These are phyloP conservation scores for Sebastes iracundus DNA, from an alignment of 2,797 vertebrate species.

Conservation along the genomic window DNA sequence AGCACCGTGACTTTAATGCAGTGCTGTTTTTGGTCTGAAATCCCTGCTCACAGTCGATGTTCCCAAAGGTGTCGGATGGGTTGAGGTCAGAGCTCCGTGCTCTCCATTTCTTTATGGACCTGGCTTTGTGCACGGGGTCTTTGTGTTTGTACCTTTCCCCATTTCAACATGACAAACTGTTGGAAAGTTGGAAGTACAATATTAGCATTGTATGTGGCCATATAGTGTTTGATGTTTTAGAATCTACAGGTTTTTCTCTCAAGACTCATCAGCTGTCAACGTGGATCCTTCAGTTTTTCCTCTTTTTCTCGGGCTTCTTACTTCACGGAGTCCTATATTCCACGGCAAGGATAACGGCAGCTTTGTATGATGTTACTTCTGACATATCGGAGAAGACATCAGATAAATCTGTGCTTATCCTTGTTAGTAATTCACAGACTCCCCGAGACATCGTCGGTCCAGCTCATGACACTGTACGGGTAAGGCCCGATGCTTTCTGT, in stretches of 20 bases:
- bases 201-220: no score
- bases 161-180: no score
- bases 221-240: background rate
- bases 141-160: background rate
- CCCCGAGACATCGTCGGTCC: slow-evolving; percentile 14
- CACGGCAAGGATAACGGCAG: slow-evolving; percentile 85
- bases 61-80: background rate
- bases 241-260: background rate
- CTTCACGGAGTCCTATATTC: slow-evolving; percentile 43
- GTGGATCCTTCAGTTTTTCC: slow-evolving; percentile 2
- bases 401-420: slow-evolving; percentile 91
- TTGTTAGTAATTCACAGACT: slow-evolving; percentile 80
- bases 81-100: background rate
- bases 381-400: slow-evolving; percentile 86
- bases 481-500: background rate
- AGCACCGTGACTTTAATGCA: background rate
- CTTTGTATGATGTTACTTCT: slow-evolving; percentile 91
- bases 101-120: background rate
- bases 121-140: background rate
- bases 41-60: background rate
- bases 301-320: background rate
- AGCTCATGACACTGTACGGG: background rate
- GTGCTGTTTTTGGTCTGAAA: background rate
- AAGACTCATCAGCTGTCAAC: background rate
- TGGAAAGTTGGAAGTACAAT: no score